phyloP scores from a whole-genome alignment of 2,888 invertebrate genomes.

The Julus scandinavius region DNA sequence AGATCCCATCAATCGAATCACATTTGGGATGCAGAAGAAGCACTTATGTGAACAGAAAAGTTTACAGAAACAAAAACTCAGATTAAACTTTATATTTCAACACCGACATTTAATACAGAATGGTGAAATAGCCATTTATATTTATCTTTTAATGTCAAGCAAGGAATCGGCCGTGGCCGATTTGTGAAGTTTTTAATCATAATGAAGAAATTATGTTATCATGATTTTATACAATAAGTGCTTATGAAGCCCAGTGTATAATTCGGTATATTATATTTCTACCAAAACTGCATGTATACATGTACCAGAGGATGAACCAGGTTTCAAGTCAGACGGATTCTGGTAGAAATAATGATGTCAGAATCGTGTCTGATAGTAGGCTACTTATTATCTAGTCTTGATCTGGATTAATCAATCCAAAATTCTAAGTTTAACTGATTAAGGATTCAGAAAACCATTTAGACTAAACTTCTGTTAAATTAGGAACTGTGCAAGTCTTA shows the following conservation, averaged over 20 bases:
- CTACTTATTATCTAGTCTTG: not conserved
- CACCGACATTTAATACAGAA: not conserved
- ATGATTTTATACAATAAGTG: too few relatives aligned
- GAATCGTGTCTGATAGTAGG: too few relatives aligned
- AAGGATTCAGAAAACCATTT: not conserved
- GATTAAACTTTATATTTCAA: conserved; percentile 1
- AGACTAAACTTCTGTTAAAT: not conserved
- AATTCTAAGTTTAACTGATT: not conserved
- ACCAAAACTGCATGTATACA: too few relatives aligned
- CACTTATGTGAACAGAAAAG: not conserved
- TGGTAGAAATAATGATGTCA: too few relatives aligned
- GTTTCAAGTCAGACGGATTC: too few relatives aligned
- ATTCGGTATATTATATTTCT: too few relatives aligned
- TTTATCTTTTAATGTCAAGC: not conserved
- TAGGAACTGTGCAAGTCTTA: not conserved
- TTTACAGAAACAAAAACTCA: not conserved
- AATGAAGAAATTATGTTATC: not conserved
- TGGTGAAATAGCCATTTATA: not conserved
- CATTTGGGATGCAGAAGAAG: not conserved
- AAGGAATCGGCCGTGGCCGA: conserved; percentile 12
- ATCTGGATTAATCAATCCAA: not conserved
- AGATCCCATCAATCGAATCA: conserved; percentile 35
- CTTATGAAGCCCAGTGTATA: too few relatives aligned
- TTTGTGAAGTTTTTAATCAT: not conserved
- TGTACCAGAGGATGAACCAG: too few relatives aligned